phyloP scores from a whole-genome alignment of 2,888 invertebrate genomes.

The Tipula unca region DNA sequence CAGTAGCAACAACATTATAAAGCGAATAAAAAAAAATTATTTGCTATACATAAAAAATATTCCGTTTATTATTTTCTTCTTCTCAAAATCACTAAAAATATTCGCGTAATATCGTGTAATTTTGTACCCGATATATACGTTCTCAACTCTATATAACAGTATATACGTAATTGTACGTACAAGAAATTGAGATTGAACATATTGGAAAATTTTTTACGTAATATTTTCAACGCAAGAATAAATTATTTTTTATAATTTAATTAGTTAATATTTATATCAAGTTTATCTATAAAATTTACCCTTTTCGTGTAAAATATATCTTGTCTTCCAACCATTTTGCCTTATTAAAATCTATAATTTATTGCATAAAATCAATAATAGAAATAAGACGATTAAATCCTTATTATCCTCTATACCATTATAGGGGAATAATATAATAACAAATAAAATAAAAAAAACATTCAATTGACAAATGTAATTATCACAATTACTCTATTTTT shows the following conservation, averaged over 20 bases:
- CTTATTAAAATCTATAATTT: background rate
- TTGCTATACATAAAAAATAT: background rate
- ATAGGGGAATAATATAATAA: no score
- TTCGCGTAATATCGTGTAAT: background rate
- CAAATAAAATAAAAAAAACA: background rate
- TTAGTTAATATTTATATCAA: no score
- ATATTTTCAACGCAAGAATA: no score
- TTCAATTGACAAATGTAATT: constrained; percentile 14
- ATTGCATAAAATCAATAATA: constrained; percentile 2
- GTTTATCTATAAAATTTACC: background rate
- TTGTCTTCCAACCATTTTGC: background rate
- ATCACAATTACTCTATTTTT: background rate
- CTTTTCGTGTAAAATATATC: background rate
- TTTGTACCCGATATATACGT: background rate
- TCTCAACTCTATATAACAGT: background rate
- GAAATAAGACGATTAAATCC: background rate
- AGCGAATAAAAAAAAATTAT: background rate
- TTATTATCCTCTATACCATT: background rate
- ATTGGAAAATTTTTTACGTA: no score
- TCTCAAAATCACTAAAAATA: background rate
- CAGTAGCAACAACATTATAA: background rate
- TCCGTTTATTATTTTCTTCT: background rate
- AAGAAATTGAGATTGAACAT: no score
- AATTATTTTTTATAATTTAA: no score
- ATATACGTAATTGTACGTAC: no score